Evolutionary conservation across 2,797 vertebrate species (phyloP).

Genomic region (Pseudomugil tenellus): DNA sequence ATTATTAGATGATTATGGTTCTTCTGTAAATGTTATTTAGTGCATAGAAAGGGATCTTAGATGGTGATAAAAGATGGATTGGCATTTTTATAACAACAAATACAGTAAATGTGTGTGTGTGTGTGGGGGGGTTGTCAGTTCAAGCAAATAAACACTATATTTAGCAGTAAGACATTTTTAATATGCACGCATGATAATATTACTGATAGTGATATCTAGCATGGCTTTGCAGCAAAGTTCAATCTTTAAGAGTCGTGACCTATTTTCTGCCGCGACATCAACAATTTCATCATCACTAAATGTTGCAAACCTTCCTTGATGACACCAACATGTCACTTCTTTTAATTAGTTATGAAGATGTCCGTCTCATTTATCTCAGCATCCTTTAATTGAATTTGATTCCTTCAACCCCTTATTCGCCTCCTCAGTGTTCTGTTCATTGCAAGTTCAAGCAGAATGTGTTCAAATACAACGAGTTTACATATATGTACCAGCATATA

Average conservation of each 20-base stretch:
- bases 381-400: conserved; percentile 70
- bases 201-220: conserved; percentile 59
- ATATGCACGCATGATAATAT: conserved; percentile 5
- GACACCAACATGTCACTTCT: conserved; percentile 72
- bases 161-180: conserved; percentile 1
- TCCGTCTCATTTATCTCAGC: conserved; percentile 72
- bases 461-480: neutral
- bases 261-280: conserved; percentile 78
- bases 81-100: conserved; percentile 24
- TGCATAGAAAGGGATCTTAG: conserved; percentile 27
- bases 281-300: conserved; percentile 70
- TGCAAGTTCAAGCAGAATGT: conserved; percentile 19
- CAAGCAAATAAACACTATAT: conserved; percentile 10
- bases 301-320: conserved; percentile 68
- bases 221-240: conserved; percentile 48
- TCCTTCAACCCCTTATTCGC: conserved; percentile 48
- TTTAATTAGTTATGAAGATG: conserved; percentile 79
- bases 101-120: conserved; percentile 16
- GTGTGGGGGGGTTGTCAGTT: conserved; percentile 9
- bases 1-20: conserved; percentile 22
- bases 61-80: conserved; percentile 20
- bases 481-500: neutral
- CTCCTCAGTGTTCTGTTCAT: conserved; percentile 34
- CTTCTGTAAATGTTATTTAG: conserved; percentile 28
- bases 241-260: conserved; percentile 79